A percentile compares a stretch with the other conserved stretches of the same genome.
Evolutionary conservation across 2,797 vertebrate genomes (phyloP).

Genomic region (Platyrinchus mystaceus): DNA sequence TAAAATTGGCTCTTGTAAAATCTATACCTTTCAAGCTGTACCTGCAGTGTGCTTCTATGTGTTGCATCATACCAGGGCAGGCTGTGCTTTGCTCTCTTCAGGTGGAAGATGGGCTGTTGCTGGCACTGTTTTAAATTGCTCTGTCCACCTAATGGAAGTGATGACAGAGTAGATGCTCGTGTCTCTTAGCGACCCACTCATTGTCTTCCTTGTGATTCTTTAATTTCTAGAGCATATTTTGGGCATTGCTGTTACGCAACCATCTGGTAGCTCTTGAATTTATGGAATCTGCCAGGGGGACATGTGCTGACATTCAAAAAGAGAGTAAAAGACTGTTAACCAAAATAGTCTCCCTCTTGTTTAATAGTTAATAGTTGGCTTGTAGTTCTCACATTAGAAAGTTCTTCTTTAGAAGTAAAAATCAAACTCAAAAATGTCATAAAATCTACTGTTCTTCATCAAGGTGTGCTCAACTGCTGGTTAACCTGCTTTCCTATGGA

Average conservation of each 20-base stretch:
- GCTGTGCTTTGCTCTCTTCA: not conserved
- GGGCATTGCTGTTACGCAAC: not conserved
- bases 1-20: not conserved
- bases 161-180: not conserved
- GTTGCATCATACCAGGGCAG: not conserved
- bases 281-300: slow-evolving; percentile 37
- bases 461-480: not conserved
- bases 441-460: not conserved
- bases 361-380: slow-evolving; percentile 24
- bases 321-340: slow-evolving; percentile 25
- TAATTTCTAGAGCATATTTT: not conserved
- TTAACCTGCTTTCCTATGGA: not conserved
- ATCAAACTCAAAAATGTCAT: not conserved
- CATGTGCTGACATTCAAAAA: slow-evolving; percentile 68
- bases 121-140: not conserved
- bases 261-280: slow-evolving; percentile 57
- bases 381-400: not conserved
- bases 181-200: not conserved
- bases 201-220: slow-evolving; percentile 8
- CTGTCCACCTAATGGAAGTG: not conserved
- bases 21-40: not conserved
- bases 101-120: not conserved
- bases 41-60: not conserved
- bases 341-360: slow-evolving; percentile 36
- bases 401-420: not conserved